Evolutionary conservation across 35 echinoderm and acorn worm species (phyloP).

Genomic region (Eucidaris tribuloides): DNA sequence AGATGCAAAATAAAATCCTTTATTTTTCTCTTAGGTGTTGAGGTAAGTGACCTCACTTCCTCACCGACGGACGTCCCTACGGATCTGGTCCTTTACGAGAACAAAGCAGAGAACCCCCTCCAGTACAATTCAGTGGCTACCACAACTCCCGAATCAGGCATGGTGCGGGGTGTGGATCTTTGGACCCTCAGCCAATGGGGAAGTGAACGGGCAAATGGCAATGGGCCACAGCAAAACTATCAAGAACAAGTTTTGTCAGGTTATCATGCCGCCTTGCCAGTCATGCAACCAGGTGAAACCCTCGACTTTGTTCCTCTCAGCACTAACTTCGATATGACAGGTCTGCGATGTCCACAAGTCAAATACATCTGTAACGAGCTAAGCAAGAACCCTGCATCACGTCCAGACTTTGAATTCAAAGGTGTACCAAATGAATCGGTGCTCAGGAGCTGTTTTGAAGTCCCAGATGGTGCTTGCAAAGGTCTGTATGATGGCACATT

Average conservation of each 20-base stretch:
- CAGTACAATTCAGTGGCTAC: conserved; percentile 43
- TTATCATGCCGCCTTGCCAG: conserved; percentile 51
- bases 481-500: conserved; percentile 17
- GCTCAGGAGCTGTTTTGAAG: conserved; percentile 61
- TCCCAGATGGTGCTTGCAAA: conserved; percentile 61
- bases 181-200: conserved; percentile 75
- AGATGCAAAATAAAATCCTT: too few species aligned
- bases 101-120: conserved; percentile 38
- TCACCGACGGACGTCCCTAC: conserved; percentile 22
- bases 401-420: conserved; percentile 50
- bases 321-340: conserved; percentile 73
- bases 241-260: conserved; percentile 58
- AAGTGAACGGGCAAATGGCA: conserved; percentile 41
- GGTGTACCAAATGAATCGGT: conserved; percentile 71
- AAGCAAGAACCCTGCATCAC: conserved; percentile 43
- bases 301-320: conserved; percentile 32
- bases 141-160: conserved; percentile 41
- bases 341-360: conserved; percentile 54
- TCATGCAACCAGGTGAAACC: conserved; percentile 37
- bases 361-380: conserved; percentile 74
- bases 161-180: conserved; percentile 60
- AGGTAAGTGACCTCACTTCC: conserved; percentile 38
- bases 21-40: conserved; percentile 40
- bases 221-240: conserved; percentile 42
- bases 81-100: conserved; percentile 60